These are phyloP conservation scores for Channa maculata DNA, from an alignment of 2,113 vertebrate species.

Conservation along the genomic window DNA sequence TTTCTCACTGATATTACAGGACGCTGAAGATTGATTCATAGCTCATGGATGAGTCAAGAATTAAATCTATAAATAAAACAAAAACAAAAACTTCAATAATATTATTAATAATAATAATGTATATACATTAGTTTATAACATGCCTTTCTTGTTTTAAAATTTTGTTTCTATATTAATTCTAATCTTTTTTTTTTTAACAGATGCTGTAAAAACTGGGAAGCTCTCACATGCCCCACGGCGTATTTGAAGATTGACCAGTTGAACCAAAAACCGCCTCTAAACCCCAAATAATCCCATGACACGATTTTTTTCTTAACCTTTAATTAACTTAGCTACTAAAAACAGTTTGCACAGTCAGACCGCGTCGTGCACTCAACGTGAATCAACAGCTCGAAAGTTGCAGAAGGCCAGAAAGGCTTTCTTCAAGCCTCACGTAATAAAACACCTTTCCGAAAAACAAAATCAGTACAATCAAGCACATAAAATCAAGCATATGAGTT, in stretches of 20 bases:
- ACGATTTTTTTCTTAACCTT: slow-evolving; percentile 17
- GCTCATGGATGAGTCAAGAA: not conserved
- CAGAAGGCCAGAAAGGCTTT: slow-evolving; percentile 22
- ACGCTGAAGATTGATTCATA: not conserved
- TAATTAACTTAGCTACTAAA: slow-evolving; percentile 38
- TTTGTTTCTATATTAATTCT: slow-evolving; percentile 28
- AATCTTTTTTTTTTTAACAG: slow-evolving; percentile 31
- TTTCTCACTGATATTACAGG: too few species aligned
- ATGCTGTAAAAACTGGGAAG: slow-evolving; percentile 19
- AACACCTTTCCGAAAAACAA: not conserved
- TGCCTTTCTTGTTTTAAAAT: not conserved
- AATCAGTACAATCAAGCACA: not conserved
- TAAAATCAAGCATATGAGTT: not conserved
- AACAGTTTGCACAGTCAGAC: slow-evolving; percentile 2
- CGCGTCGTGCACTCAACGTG: slow-evolving; percentile 8
- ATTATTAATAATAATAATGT: too few species aligned
- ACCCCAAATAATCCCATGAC: slow-evolving; percentile 53
- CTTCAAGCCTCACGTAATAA: slow-evolving; percentile 5
- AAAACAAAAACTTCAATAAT: too few species aligned
- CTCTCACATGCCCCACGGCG: slow-evolving; percentile 45
- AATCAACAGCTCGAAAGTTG: not conserved
- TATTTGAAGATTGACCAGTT: slow-evolving; percentile 63
- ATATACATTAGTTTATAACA: too few species aligned
- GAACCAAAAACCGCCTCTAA: slow-evolving; percentile 30
- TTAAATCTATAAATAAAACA: too few species aligned